A percentile compares a stretch with the other conserved stretches of the same genome.
These are phyloP conservation scores for Drosophila suboccidentalis DNA, from an alignment of 2,888 invertebrate species.

Conservation along the genomic window DNA sequence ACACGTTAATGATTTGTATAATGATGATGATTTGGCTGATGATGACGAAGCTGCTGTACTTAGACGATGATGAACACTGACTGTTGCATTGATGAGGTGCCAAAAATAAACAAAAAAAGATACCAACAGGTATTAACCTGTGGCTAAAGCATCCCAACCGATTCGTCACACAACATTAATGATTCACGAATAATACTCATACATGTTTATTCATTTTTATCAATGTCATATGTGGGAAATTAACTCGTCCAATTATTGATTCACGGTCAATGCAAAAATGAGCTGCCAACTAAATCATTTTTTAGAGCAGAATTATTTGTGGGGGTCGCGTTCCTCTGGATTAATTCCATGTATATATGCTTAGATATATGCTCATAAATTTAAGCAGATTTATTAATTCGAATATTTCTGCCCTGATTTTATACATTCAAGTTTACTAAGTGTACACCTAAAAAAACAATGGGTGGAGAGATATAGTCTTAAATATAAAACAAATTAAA, in stretches of 20 bases:
- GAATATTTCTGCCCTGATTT: constrained; percentile 40
- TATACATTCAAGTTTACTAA: constrained; percentile 67
- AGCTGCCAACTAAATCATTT: constrained; percentile 35
- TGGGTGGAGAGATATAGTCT: too few relatives aligned
- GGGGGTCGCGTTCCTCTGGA: constrained; percentile 23
- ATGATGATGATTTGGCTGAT: constrained; percentile 8
- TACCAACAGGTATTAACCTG: constrained; percentile 45
- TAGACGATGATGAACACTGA: constrained; percentile 49
- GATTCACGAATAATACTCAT: constrained; percentile 44
- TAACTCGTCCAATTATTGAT: constrained; percentile 53
- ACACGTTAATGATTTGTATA: neutral
- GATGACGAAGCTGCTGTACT: constrained; percentile 44
- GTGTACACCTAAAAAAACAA: constrained; percentile 3
- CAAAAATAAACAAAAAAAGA: constrained; percentile 39
- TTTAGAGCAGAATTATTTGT: constrained; percentile 42
- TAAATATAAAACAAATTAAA: too few relatives aligned
- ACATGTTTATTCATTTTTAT: constrained; percentile 16
- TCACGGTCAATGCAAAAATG: constrained; percentile 56
- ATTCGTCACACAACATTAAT: constrained; percentile 70
- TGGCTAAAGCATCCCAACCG: constrained; percentile 39
- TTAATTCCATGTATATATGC: neutral
- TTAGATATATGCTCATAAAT: constrained; percentile 16
- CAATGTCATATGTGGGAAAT: constrained; percentile 51
- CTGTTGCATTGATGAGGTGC: constrained; percentile 58
- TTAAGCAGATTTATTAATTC: constrained; percentile 42